These are phyloP conservation scores for Phyllotreta striolata DNA, from an alignment of 2,888 invertebrate species.

Conservation along the genomic window DNA sequence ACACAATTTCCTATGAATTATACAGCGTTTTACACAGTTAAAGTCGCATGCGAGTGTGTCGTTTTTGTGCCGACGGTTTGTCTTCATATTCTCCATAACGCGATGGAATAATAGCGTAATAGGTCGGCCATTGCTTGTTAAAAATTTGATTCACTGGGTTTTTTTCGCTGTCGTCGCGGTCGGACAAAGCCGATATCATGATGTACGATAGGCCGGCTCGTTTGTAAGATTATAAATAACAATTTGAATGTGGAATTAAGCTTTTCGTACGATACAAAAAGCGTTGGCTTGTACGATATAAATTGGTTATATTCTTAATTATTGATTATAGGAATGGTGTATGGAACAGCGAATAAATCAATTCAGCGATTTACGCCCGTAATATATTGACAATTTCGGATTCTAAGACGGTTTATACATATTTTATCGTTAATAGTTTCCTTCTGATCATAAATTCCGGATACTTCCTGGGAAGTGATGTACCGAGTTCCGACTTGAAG, in stretches of 20 bases:
- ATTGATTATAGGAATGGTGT: too few species aligned
- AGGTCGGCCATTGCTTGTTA: constrained; percentile 18
- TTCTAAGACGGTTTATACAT: too few species aligned
- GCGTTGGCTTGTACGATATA: too few species aligned
- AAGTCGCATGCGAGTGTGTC: constrained; percentile 34
- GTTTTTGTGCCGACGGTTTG: constrained; percentile 33
- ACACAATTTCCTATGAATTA: constrained; percentile 34
- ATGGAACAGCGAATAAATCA: too few species aligned
- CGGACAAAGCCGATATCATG: background rate
- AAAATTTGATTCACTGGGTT: constrained; percentile 22
- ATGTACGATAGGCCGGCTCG: background rate
- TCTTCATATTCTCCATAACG: constrained; percentile 34
- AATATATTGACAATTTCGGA: too few species aligned
- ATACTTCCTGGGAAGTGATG: constrained; percentile 24
- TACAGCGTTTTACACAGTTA: constrained; percentile 31
- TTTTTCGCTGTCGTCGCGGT: constrained; percentile 1
- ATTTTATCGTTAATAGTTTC: too few species aligned
- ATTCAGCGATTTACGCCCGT: too few species aligned
- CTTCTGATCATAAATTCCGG: constrained; percentile 23
- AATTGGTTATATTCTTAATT: too few species aligned
- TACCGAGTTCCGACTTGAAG: constrained; percentile 23
- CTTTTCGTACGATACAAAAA: too few species aligned
- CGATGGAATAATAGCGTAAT: constrained; percentile 30
- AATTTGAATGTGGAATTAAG: too few species aligned
- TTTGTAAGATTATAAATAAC: too few species aligned